These are phyloP conservation scores for Babyrousa celebensis DNA, from an alignment of 2,797 vertebrate species.

Conservation along the genomic window DNA sequence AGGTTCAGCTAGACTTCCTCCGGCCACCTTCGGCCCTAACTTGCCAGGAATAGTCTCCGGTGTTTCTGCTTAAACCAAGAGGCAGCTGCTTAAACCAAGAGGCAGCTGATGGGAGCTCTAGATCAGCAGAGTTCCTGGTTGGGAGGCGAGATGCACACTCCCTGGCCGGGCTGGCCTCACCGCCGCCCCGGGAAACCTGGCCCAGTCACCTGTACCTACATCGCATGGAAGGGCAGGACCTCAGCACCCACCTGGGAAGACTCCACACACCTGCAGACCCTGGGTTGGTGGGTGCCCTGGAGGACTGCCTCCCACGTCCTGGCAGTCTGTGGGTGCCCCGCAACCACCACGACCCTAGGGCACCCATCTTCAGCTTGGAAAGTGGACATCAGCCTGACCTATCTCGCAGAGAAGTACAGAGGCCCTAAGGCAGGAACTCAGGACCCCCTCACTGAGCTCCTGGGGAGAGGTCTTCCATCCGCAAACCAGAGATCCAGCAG, in stretches of 20 bases:
- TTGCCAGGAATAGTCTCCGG: background rate
- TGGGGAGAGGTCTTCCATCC: background rate
- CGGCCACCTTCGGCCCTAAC: too few relatives aligned
- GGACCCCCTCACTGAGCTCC: background rate
- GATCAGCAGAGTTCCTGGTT: accelerated
- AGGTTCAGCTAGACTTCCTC: background rate
- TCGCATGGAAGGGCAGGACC: background rate
- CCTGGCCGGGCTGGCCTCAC: background rate
- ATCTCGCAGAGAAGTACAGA: background rate
- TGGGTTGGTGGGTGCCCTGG: accelerated
- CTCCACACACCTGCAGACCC: background rate
- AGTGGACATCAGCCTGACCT: too few relatives aligned
- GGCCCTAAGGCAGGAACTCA: background rate
- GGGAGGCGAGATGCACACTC: too few relatives aligned
- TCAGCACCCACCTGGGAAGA: background rate
- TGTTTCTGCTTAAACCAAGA: accelerated
- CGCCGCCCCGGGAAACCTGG: background rate
- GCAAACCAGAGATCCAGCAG: background rate
- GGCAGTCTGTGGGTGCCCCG: too few relatives aligned
- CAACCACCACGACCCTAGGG: background rate
- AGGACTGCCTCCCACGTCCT: background rate
- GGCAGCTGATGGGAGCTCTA: accelerated
- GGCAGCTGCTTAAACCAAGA: accelerated
- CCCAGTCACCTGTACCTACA: background rate
- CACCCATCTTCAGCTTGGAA: background rate